Evolutionary conservation across 2,888 invertebrate genomes (phyloP).

Genomic region (Tanytarsus gracilentus): DNA sequence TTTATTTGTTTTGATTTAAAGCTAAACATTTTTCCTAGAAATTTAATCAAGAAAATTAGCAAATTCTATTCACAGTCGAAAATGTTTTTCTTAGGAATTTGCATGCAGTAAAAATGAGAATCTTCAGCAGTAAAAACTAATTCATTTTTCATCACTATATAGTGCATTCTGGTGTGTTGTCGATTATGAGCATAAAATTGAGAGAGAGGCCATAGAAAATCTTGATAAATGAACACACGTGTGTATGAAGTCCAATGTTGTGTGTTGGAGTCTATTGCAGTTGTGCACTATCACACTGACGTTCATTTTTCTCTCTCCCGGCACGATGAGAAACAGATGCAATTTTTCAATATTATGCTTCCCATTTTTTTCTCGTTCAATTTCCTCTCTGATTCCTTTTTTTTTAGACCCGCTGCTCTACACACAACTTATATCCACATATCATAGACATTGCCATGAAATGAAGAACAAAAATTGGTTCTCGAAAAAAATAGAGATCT

Average conservation of each 20-base stretch:
- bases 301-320: too few species aligned
- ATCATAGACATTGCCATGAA: constrained; percentile 8
- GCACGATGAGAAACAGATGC: constrained; percentile 16
- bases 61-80: too few species aligned
- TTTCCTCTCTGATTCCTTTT: constrained; percentile 8
- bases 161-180: too few species aligned
- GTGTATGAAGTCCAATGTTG: constrained; percentile 1
- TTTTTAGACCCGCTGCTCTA: neutral
- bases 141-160: neutral
- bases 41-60: too few species aligned
- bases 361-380: neutral
- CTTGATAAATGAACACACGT: constrained; percentile 25
- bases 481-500: constrained; percentile 8
- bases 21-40: too few species aligned
- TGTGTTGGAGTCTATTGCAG: too few species aligned
- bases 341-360: constrained; percentile 1
- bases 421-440: neutral
- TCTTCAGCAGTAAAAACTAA: neutral
- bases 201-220: too few species aligned
- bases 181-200: too few species aligned
- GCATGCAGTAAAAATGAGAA: neutral
- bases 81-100: neutral
- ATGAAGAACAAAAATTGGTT: constrained; percentile 1
- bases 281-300: too few species aligned
- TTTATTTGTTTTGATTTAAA: too few species aligned